Percentiles rank a stretch among this genome's conserved stretches.
phyloP scores from a whole-genome alignment of 2,797 vertebrate species.

The Gymnocypris eckloni region DNA sequence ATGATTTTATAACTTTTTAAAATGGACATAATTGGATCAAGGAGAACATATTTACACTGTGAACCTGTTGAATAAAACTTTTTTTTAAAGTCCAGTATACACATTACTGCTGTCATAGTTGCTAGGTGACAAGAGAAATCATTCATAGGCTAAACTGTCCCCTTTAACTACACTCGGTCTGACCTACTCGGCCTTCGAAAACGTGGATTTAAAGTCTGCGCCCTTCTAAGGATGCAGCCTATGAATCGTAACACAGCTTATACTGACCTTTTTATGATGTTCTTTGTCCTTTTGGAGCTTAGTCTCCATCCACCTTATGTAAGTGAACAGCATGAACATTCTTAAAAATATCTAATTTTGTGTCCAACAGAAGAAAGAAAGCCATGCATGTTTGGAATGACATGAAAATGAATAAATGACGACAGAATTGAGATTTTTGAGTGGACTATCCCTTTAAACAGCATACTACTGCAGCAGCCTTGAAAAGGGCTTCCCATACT shows the following conservation, averaged over 20 bases:
- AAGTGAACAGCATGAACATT: neutral
- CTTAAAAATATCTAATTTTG: neutral
- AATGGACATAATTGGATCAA: neutral
- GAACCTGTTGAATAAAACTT: neutral
- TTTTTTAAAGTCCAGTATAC: neutral
- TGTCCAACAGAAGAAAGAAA: neutral
- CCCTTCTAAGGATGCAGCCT: neutral
- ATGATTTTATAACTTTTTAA: neutral
- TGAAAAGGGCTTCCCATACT: constrained; percentile 31
- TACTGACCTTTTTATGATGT: neutral
- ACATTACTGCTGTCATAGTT: neutral
- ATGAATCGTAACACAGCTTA: neutral
- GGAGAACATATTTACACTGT: neutral
- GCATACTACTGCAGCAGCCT: neutral
- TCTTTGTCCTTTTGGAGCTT: neutral
- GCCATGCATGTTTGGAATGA: neutral
- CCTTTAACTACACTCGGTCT: neutral
- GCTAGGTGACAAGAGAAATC: neutral
- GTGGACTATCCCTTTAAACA: constrained; percentile 1
- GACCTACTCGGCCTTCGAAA: neutral
- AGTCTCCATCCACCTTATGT: neutral
- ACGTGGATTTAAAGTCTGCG: neutral
- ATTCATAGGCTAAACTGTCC: neutral
- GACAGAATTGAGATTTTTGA: neutral
- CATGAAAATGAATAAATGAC: neutral